Conservation (phyloP, 2,888 invertebrate species). For the Lycia hirtaria region DNA sequence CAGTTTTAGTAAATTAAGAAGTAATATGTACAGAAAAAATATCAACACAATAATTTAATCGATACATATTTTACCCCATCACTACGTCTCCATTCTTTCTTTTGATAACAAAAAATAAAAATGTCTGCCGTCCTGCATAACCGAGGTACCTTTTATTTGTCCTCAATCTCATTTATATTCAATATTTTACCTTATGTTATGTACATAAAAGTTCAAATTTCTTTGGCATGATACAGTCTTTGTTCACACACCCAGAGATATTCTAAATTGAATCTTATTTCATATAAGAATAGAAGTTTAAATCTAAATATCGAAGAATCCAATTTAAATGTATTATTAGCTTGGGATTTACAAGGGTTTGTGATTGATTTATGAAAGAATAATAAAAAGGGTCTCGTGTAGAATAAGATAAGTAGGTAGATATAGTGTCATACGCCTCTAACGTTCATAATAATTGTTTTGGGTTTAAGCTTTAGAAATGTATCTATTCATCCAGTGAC, state of each 20-base stretch:
- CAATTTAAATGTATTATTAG: slow-evolving; percentile 25
- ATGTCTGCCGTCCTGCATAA: slow-evolving; percentile 64
- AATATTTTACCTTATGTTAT: slow-evolving; percentile 28
- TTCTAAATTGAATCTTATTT: neutral
- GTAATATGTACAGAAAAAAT: no score
- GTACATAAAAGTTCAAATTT: slow-evolving; percentile 48
- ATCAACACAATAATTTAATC: slow-evolving; percentile 38
- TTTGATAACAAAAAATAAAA: slow-evolving; percentile 63
- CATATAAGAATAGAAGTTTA: neutral
- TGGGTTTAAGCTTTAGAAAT: no score
- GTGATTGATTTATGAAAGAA: slow-evolving; percentile 50
- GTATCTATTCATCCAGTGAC: no score
- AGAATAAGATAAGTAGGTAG: slow-evolving; percentile 11
- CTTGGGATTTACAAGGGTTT: slow-evolving; percentile 17
- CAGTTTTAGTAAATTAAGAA: no score
- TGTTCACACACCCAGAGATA: neutral
- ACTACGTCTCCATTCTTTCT: slow-evolving; percentile 45
- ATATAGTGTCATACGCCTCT: neutral
- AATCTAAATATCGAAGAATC: neutral
- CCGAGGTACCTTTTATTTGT: slow-evolving; percentile 25
- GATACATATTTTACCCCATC: slow-evolving; percentile 40
- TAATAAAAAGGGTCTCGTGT: slow-evolving; percentile 29
- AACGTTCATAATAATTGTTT: neutral
- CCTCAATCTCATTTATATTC: slow-evolving; percentile 19
- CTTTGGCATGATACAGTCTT: slow-evolving; percentile 41